Conservation (phyloP, 1,140 invertebrate genomes). For the Cyclina sinensis region DNA sequence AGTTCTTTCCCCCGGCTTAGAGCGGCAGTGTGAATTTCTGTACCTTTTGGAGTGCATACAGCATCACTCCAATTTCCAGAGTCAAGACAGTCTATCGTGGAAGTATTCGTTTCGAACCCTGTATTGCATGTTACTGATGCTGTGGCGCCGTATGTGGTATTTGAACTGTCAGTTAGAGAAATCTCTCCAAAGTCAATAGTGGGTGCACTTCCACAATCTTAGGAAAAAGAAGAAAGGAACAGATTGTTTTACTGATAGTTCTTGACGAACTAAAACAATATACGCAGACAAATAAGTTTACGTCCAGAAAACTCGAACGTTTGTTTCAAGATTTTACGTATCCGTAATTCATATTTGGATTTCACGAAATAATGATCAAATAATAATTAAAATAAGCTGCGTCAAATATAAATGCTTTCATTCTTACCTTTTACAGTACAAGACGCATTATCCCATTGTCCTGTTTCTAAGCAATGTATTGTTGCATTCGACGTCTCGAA, state of each 20-base stretch:
- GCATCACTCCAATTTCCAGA: background rate
- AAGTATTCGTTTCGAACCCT: background rate
- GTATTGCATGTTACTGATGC: background rate
- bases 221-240: too few relatives aligned
- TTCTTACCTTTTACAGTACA: background rate
- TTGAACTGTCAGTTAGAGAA: background rate
- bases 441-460: background rate
- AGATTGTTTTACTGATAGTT: too few relatives aligned
- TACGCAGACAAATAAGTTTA: too few relatives aligned
- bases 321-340: too few relatives aligned
- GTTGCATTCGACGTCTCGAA: background rate
- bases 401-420: too few relatives aligned
- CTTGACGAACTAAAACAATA: too few relatives aligned
- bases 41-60: background rate
- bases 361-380: too few relatives aligned
- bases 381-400: too few relatives aligned
- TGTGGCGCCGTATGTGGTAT: background rate
- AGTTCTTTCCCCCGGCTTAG: too few relatives aligned
- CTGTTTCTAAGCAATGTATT: background rate
- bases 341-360: too few relatives aligned
- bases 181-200: background rate
- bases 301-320: too few relatives aligned
- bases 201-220: conserved; percentile 2
- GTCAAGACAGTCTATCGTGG: background rate
- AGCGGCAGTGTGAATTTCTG: too few relatives aligned